Conservation (phyloP, 2,797 vertebrate species). For the Enteromius trimaculatus region DNA sequence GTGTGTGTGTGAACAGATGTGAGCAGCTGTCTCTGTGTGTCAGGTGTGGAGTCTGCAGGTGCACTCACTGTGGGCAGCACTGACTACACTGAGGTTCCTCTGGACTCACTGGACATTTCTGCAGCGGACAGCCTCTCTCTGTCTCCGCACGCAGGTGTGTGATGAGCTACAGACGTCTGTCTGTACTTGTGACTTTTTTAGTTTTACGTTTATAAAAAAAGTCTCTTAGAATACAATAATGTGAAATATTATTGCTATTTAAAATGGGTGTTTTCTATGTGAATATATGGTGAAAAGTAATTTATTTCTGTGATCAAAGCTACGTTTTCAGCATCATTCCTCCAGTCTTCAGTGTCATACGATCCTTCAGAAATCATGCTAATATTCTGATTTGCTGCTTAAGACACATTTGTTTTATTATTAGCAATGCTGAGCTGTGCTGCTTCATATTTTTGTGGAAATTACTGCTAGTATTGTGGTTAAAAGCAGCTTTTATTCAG, state of each 20-base stretch:
- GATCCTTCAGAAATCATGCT: not conserved
- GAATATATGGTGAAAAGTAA: not conserved
- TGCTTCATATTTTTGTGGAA: not conserved
- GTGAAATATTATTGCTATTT: too few species aligned
- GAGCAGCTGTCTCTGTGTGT: conserved; percentile 3
- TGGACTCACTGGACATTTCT: conserved; percentile 87
- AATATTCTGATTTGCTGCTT: not conserved
- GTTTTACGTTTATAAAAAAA: too few species aligned
- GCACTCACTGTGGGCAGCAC: conserved; percentile 63
- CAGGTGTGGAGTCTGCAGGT: conserved; percentile 43
- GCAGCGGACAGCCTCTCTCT: conserved; percentile 85
- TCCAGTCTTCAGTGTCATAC: not conserved
- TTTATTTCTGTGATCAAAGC: too few species aligned
- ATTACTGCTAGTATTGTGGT: not conserved
- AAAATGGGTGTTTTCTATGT: not conserved
- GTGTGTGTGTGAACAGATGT: not conserved
- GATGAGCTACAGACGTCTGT: not conserved
- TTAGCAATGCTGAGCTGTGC: not conserved
- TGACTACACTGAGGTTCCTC: conserved; percentile 90
- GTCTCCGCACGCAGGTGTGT: conserved; percentile 84
- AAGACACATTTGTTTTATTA: not conserved
- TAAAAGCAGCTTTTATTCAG: not conserved
- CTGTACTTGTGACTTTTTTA: too few species aligned
- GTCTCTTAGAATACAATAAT: not conserved
- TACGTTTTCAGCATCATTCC: not conserved